Percentiles rank a stretch among this genome's conserved stretches.
Conservation (phyloP, 2,888 invertebrate genomes). For the Psylliodes chrysocephalus region DNA sequence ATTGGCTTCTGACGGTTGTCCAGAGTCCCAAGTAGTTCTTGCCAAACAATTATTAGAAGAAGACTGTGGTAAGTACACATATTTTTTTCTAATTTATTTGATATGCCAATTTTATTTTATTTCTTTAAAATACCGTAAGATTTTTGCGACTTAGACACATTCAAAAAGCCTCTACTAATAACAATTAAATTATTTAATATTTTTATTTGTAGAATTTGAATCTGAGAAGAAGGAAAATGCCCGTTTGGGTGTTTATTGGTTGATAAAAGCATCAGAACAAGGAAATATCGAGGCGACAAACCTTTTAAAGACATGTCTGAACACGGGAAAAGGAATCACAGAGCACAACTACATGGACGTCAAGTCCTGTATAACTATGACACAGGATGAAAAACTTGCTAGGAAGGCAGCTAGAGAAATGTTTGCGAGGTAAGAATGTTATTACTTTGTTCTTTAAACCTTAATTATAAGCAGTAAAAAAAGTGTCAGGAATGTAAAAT, state of each 20-base stretch:
- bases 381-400: constrained; percentile 87
- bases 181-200: too few relatives aligned
- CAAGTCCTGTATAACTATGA: constrained; percentile 83
- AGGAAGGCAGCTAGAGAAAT: constrained; percentile 88
- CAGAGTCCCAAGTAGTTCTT: constrained; percentile 87
- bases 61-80: constrained; percentile 74
- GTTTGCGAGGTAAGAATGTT: constrained; percentile 85
- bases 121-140: too few relatives aligned
- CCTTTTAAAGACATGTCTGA: constrained; percentile 78
- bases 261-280: constrained; percentile 92
- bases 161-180: too few relatives aligned
- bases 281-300: constrained; percentile 89
- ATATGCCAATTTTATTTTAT: background rate
- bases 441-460: too few relatives aligned
- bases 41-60: constrained; percentile 86
- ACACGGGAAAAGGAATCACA: constrained; percentile 78
- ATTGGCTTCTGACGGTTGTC: constrained; percentile 88
- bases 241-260: constrained; percentile 87
- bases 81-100: constrained; percentile 8
- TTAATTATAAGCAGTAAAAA: too few relatives aligned
- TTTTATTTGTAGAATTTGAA: constrained; percentile 60
- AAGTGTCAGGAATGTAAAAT: too few relatives aligned
- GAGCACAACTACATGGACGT: constrained; percentile 80
- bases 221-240: constrained; percentile 80
- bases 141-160: too few relatives aligned